Base-by-base conservation (phyloP, 2,113 vertebrate genomes). In the Ammodytes dubius region DNA sequence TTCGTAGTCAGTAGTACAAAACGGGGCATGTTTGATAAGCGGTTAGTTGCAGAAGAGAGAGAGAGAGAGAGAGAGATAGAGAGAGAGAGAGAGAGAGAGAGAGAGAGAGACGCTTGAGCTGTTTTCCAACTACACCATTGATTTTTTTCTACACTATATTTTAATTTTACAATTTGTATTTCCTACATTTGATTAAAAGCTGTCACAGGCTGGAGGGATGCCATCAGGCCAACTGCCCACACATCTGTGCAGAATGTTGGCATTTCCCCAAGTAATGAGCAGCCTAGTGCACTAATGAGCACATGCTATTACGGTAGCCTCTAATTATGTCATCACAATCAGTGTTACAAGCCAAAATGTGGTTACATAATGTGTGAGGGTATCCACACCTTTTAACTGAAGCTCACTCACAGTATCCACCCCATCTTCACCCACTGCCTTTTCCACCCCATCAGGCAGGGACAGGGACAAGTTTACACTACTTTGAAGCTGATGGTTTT, bases 211-310 rank as follows among this genome's bases (percentile, higher is more conserved):
- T 74, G 74, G 27, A 49, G 66, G 76, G 58, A 74, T 47, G 47
- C 63, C 59, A 49, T 60, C 83, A 70, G 70, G 47, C 63, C 59
- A 49, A 61, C 83, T 72, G 70, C 89, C 87, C 82, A 85, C 85
- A 90, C 85, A 90, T 89, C 85, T 85, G 87, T 77, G 76, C 57
- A 72, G 50, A 82, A 79, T 11, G 63, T 77, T 77, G 63, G 69
- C 77, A 66, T 81, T 87, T 81, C 57, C 81, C 68, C 77, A 80
- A 89, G 74, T 89, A 87, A 89, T 87, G 67, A 87, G 87, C 70
- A 82, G 87, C 78, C 89, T 69, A 85, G 73, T 78, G 65, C 68
- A 47, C 84, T 87, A 87, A 87, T 90, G 81, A 86, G 73, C 58
- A 74, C 70, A 65, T 40, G 46, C 64, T 74, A 57, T 81, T 74